Percentiles rank a stretch among this genome's conserved stretches.
Evolutionary conservation across 2,797 vertebrate genomes (phyloP).

Genomic region (Aphelocoma californica): DNA sequence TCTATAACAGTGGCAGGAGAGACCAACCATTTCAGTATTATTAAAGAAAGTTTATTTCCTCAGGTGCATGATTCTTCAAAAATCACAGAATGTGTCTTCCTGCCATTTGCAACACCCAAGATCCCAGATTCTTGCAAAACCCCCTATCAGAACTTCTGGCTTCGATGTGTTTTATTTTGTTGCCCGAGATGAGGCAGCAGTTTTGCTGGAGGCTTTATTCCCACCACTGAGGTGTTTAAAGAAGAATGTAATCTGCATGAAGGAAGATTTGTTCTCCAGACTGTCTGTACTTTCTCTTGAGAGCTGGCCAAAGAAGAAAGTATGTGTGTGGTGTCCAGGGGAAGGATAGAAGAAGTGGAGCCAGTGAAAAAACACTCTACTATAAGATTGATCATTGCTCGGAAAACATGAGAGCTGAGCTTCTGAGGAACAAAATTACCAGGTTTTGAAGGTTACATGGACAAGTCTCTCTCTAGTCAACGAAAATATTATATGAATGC

Average conservation of each 20-base stretch:
- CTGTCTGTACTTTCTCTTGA: conserved; percentile 31
- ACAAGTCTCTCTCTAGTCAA: background rate
- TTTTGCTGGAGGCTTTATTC: background rate
- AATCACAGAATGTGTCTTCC: background rate
- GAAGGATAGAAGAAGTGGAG: background rate
- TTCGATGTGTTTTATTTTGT: background rate
- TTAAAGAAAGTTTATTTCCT: background rate
- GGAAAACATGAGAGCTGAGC: background rate
- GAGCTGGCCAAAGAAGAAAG: conserved; percentile 1
- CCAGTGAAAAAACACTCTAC: background rate
- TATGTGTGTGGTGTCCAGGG: background rate
- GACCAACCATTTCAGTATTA: background rate
- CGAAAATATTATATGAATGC: background rate
- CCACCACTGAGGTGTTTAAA: background rate
- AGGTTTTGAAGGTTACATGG: background rate
- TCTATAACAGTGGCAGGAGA: background rate
- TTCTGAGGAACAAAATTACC: background rate
- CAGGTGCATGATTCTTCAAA: background rate
- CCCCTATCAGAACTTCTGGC: background rate
- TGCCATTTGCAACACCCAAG: background rate
- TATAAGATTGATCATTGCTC: background rate
- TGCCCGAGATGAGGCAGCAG: background rate
- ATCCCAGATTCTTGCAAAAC: background rate
- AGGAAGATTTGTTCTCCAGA: conserved; percentile 16
- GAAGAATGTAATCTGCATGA: background rate